Percentiles rank a stretch among this genome's conserved stretches.
Evolutionary conservation across 1,140 invertebrate genomes (phyloP).

Genomic region (Habropoda laboriosa): DNA sequence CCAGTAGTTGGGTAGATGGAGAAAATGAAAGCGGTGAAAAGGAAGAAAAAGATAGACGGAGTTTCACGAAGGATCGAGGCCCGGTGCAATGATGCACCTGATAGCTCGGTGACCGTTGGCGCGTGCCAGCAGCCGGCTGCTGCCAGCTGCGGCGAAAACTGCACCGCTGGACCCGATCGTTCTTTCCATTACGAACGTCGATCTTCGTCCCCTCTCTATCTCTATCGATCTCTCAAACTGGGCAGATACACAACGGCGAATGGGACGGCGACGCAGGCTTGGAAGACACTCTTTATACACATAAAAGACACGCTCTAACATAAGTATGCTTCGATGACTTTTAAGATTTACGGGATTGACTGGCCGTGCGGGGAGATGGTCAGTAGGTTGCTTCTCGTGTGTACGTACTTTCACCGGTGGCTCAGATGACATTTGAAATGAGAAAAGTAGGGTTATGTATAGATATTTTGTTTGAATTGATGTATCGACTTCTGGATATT

Average conservation of each 20-base stretch:
- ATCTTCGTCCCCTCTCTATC: neutral
- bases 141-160: constrained; percentile 55
- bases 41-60: constrained; percentile 6
- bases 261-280: too few relatives aligned
- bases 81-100: constrained; percentile 70
- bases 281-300: neutral
- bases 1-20: neutral
- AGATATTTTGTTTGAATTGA: too few relatives aligned
- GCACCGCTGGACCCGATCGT: neutral
- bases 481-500: too few relatives aligned
- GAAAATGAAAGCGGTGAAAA: constrained; percentile 9
- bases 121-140: constrained; percentile 71
- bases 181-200: constrained; percentile 1
- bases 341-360: too few relatives aligned
- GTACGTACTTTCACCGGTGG: too few relatives aligned
- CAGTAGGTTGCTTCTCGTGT: too few relatives aligned
- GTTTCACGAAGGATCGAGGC: constrained; percentile 54
- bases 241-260: neutral
- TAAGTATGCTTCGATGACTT: too few relatives aligned
- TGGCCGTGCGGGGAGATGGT: too few relatives aligned
- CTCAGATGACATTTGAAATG: too few relatives aligned
- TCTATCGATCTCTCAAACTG: neutral
- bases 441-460: too few relatives aligned
- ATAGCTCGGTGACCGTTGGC: constrained; percentile 67
- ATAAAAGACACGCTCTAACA: neutral